Evolutionary conservation across 2,888 invertebrate genomes (phyloP).

Genomic region (Dryomyza anilis): DNA sequence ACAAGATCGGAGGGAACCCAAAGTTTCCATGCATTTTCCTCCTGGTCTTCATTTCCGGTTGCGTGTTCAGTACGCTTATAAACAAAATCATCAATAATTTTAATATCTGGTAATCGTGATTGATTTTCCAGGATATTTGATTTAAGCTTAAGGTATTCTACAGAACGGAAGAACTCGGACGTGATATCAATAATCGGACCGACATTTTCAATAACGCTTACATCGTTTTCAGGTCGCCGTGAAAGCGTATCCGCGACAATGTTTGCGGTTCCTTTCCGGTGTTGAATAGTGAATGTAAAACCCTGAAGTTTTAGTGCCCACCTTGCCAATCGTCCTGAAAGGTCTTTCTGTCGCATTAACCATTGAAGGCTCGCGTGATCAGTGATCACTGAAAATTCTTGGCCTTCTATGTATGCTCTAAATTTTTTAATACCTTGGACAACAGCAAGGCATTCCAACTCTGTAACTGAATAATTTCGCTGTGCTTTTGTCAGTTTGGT

Average conservation of each 20-base stretch:
- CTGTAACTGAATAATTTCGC: conserved; percentile 2
- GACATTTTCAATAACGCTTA: background rate
- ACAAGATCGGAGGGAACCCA: background rate
- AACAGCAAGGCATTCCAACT: conserved; percentile 21
- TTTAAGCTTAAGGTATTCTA: conserved; percentile 5
- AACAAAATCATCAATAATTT: background rate
- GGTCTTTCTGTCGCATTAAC: conserved; percentile 12
- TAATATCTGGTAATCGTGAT: background rate
- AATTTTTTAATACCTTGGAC: conserved; percentile 18
- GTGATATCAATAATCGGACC: background rate
- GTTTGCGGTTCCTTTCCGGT: conserved; percentile 10
- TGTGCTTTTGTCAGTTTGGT: conserved; percentile 30
- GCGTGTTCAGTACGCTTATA: conserved; percentile 1
- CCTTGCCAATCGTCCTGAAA: conserved; percentile 14
- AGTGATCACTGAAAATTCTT: conserved; percentile 14
- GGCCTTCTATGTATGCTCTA: conserved; percentile 10
- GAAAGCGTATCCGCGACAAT: conserved; percentile 11
- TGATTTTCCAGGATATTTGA: background rate
- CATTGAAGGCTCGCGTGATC: conserved; percentile 15
- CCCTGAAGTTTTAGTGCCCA: conserved; percentile 16
- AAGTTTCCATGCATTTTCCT: conserved; percentile 12
- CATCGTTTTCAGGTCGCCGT: background rate
- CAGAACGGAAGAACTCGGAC: background rate
- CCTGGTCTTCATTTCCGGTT: background rate
- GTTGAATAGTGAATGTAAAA: background rate